Evolutionary conservation across 2,888 invertebrate species (phyloP).

Genomic region (Blera fallax): DNA sequence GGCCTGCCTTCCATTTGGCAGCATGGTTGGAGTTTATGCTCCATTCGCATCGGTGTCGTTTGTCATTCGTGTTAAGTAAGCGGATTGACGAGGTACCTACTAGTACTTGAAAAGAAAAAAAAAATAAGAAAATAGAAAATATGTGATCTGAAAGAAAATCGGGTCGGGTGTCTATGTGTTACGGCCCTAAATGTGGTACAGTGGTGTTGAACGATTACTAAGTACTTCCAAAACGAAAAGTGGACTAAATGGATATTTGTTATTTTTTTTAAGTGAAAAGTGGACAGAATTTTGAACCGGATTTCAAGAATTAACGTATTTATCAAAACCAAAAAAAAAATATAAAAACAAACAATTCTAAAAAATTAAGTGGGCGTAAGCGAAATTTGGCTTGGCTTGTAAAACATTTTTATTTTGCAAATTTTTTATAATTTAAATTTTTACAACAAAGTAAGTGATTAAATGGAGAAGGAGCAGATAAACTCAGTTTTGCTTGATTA

Average conservation of each 20-base stretch:
- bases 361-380: neutral
- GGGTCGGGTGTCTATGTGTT: constrained; percentile 16
- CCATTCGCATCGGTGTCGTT: constrained; percentile 58
- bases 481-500: neutral
- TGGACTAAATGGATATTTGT: constrained; percentile 12
- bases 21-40: constrained; percentile 43
- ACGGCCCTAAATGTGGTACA: constrained; percentile 22
- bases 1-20: neutral
- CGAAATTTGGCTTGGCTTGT: neutral
- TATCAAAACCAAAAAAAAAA: too few species aligned
- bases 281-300: neutral
- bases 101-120: neutral
- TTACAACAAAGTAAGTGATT: neutral
- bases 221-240: neutral
- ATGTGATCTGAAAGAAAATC: neutral
- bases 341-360: neutral
- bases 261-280: neutral
- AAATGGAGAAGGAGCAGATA: neutral
- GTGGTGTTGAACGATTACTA: neutral
- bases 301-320: neutral
- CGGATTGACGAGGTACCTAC: constrained; percentile 60
- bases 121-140: too few species aligned
- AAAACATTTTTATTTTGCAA: neutral
- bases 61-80: constrained; percentile 68
- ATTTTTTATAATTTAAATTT: neutral